Evolutionary conservation across 2,888 invertebrate species (phyloP), one percentile per base, ranked within the genome.

Genomic region (Gandaritis pyraliata): DNA sequence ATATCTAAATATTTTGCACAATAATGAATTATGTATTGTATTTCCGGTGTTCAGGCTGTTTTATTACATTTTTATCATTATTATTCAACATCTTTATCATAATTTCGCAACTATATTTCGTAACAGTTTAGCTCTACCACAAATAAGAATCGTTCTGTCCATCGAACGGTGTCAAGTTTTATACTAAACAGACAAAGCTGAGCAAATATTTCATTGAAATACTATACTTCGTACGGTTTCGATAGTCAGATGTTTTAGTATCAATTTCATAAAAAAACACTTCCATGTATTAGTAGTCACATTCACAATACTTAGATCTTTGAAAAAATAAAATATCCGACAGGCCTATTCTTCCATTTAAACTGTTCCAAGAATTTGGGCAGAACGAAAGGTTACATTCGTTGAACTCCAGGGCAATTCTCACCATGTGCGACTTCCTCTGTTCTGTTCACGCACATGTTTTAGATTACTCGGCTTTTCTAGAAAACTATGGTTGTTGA

Each of bases 351-450:
- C 16, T 45, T 43, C 39, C 6, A 41, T 41, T 41, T 15, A 13
- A 46, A 46, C 39, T 16, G 33, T 50, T 51, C 39, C n/a, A 51
- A 47, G 47, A 33, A 58, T 39, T 49, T 13, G 16, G 39, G 39
- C 29, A 50, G 38, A 36, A 38, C 45, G 1, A 58, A 46, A 50
- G 18, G 33, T 57, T 63, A 56, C 53, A 64, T 58, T 63, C 58
- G 55, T 64, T 60, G 15, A 45, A 47, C 49, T 63, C 6, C 46
- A 46, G 52, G 58, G 57, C 38, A 8, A 46, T 47, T 59, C 52
- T 30, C 13, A 58, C 77, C 77, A 80, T 81, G 75, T 79, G 82
- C 78, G 81, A 79, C 80, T 75, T 83, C 83, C 83, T 81, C 61
- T 74, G 78, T 73, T 1, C 0, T 78, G 72, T 78, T 77, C 72